Conservation (phyloP, 35 echinoderm and acorn worm species). For the Ophioderma brevispina region DNA sequence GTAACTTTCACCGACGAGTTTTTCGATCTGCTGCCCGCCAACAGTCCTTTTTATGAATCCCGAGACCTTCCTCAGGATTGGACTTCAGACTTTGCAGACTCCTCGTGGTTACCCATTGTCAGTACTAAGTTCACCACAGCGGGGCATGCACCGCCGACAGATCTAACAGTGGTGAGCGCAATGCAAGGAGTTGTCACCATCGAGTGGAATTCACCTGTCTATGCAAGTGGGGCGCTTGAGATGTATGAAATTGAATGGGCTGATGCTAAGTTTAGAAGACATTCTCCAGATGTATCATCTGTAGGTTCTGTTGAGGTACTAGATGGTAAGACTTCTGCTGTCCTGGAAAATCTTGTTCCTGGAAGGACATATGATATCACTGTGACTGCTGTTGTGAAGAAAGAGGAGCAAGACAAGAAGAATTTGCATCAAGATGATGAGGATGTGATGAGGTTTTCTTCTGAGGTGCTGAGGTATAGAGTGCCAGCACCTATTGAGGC, state of each 20-base stretch:
- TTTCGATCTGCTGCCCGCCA: conserved; percentile 34
- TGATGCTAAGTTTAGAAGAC: conserved; percentile 22
- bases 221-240: not conserved
- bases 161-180: not conserved
- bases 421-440: not conserved
- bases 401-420: conserved; percentile 14
- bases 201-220: conserved; percentile 39
- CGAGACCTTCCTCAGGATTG: conserved; percentile 42
- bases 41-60: conserved; percentile 15
- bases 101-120: conserved; percentile 42
- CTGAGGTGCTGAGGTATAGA: conserved; percentile 33
- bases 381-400: conserved; percentile 33
- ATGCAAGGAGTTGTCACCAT: conserved; percentile 16
- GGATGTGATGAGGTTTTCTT: conserved; percentile 31
- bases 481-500: conserved; percentile 16
- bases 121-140: conserved; percentile 37
- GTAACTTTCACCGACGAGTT: conserved; percentile 71
- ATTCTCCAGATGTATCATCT: not conserved
- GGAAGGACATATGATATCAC: conserved; percentile 41
- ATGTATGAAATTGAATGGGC: conserved; percentile 39
- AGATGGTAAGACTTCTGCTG: not conserved
- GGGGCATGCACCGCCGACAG: conserved; percentile 42
- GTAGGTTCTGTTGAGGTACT: not conserved
- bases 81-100: conserved; percentile 8
- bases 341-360: not conserved